Evolutionary conservation across 2,113 vertebrate genomes (phyloP), one percentile per base, ranked within the genome.

Genomic region (Numida meleagris): DNA sequence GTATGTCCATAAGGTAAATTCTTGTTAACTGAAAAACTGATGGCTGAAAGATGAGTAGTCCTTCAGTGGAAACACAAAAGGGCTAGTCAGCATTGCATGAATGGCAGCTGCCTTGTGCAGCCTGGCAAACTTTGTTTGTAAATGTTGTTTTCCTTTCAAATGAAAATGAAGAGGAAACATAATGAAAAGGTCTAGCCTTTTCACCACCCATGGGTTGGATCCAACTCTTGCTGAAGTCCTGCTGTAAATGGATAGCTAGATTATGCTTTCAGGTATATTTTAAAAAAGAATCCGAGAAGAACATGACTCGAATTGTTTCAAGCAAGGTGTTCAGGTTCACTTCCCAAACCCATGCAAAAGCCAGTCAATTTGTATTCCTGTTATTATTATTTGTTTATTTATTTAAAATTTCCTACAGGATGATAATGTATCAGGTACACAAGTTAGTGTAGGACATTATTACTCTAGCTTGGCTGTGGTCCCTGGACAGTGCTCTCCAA

Each of bases 61-160:
- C 38, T 9, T 59, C 13, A 88, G 50, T 17, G 58, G 33, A 88
- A 91, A 61, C 33, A 74, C 20, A 25, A 57, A 81, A 77, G 42
- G 59, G 34, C 72, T 57, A 80, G 17, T 20, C 14, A 59, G 36
- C 34, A 36, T 45, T 51, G 36, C 16, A 34, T 24, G 34, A 88
- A 87, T 57, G 45, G 38, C 87, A 96, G 78, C 85, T 76, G 85
- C 78, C 13, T 38, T 88, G 82, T 89, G 51, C 33, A 88, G 38
- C 31, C 45, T 90, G 73, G 62, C 40, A 94, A 92, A 85, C 33
- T 82, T 93, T 79, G 25, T 53, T 92, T 88, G 72, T 77, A 50
- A 43, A 93, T 77, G 68, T 73, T 89, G 51, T 86, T 95, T 95
- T 86, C 75, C 67, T 63, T 93, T 77, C 77, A 42, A 79, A 88